Base-by-base conservation (phyloP, 2,113 vertebrate species). In the Myotis yumanensis region DNA sequence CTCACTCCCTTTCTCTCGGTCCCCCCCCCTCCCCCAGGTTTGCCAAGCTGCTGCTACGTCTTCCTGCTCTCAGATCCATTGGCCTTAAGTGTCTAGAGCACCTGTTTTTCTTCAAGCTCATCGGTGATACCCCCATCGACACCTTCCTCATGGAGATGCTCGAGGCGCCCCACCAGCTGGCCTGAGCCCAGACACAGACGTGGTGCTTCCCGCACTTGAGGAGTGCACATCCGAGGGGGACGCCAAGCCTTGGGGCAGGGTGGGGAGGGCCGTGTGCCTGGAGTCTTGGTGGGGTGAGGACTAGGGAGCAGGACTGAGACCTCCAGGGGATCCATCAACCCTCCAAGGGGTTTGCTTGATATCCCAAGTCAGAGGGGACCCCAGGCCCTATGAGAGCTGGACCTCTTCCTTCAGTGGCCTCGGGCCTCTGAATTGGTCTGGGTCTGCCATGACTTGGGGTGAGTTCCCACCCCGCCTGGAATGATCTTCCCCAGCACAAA, bases 81-180 rank as follows among this genome's bases (percentile, higher is more conserved):
- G 99, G 99, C 93, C 98, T 99, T 11, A 99, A 99, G 97, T 99
- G 99, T 96, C 98, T 99, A 97, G 99, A 99, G 98, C 99, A 99
- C 97, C 98, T 99, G 96, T 99, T 99, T 98, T 99, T 99, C 98
- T 99, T 99, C 97, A 99, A 99, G 98, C 99, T 99, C 95, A 99
- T 99, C 20, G 99, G 99, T 0, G 99, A 99, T 98, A 99, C 99
- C 35, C 99, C 99, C 95, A 99, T 99, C 1, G 99, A 99, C 98
- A 99, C 99, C 95, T 99, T 99, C 97, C 98, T 99, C 93, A 99
- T 99, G 99, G 99, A 99, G 98, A 99, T 99, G 99, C 98, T 99
- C 0, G 99, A 99, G 98, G 99, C 99, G 2, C 99, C 99, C 25
- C 99, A 99, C 97, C 99, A 99, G 98, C 98, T 99, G 85, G 99